These are phyloP conservation scores for Belonocnema kinseyi DNA, from an alignment of 1,140 invertebrate genomes.

Conservation along the genomic window DNA sequence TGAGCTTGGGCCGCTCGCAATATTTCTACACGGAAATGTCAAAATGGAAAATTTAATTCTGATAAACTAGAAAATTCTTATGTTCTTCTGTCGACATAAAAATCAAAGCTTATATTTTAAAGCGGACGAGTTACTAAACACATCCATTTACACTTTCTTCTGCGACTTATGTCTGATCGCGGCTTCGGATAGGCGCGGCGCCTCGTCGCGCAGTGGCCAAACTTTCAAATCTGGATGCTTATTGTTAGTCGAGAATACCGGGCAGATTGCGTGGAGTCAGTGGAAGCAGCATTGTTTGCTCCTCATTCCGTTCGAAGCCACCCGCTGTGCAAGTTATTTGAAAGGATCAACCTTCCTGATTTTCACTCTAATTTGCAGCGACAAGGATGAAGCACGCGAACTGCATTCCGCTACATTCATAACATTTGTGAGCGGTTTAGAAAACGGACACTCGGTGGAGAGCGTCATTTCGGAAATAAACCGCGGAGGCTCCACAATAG, in stretches of 20 bases:
- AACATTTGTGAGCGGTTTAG: constrained; percentile 2
- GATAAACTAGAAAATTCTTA: too few relatives aligned
- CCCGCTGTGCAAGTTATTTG: constrained; percentile 71
- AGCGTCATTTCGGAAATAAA: constrained; percentile 40
- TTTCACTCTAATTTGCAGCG: constrained; percentile 73
- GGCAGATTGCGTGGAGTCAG: neutral
- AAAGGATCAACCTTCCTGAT: constrained; percentile 69
- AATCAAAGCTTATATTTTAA: neutral
- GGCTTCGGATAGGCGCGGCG: constrained; percentile 48
- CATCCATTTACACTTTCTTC: constrained; percentile 2
- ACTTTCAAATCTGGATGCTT: constrained; percentile 55
- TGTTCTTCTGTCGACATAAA: neutral
- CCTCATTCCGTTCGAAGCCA: constrained; percentile 31
- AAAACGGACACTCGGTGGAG: constrained; percentile 1
- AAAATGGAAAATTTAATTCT: too few relatives aligned
- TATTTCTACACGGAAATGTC: too few relatives aligned
- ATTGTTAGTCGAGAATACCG: constrained; percentile 49
- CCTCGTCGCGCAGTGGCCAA: constrained; percentile 34
- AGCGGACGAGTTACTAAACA: neutral
- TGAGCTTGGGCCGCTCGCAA: too few relatives aligned
- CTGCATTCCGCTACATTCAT: constrained; percentile 42
- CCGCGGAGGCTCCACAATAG: constrained; percentile 34
- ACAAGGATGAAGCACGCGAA: constrained; percentile 67
- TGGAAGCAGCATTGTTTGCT: constrained; percentile 3
- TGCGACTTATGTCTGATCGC: neutral